These are phyloP conservation scores for Ambastaia sidthimunki DNA, from an alignment of 2,797 vertebrate species.

Conservation along the genomic window DNA sequence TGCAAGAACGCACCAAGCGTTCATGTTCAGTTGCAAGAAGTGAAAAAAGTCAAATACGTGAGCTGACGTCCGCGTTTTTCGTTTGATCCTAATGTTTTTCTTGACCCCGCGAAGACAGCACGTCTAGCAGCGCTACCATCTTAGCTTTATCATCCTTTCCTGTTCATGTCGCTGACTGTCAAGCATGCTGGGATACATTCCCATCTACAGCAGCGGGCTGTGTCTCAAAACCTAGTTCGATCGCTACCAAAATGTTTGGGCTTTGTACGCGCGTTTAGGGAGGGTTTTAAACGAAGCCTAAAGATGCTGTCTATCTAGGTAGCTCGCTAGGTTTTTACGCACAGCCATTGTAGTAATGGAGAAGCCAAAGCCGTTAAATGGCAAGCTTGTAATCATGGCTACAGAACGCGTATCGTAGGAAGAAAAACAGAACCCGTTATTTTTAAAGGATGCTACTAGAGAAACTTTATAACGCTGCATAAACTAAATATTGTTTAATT, in stretches of 20 bases:
- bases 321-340: not conserved
- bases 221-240: not conserved
- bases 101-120: conserved; percentile 75
- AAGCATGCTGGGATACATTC: conserved; percentile 79
- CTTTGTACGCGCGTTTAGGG: too few relatives aligned
- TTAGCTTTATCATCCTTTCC: conserved; percentile 84
- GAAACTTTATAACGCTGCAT: too few relatives aligned
- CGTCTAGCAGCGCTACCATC: conserved; percentile 85
- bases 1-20: conserved; percentile 53
- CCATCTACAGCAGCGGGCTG: conserved; percentile 56
- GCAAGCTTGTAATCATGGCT: too few relatives aligned
- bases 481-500: too few relatives aligned
- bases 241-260: not conserved
- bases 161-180: conserved; percentile 66
- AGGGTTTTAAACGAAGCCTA: not conserved
- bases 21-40: conserved; percentile 14
- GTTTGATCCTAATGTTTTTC: conserved; percentile 69
- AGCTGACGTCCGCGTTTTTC: conserved; percentile 53
- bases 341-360: not conserved
- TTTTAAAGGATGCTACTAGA: too few relatives aligned
- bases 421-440: too few relatives aligned
- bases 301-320: not conserved
- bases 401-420: too few relatives aligned
- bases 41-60: conserved; percentile 43
- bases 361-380: not conserved